Percentiles rank a stretch among this genome's conserved stretches.
Conservation (phyloP, 2,797 vertebrate species). For the Labroides dimidiatus region DNA sequence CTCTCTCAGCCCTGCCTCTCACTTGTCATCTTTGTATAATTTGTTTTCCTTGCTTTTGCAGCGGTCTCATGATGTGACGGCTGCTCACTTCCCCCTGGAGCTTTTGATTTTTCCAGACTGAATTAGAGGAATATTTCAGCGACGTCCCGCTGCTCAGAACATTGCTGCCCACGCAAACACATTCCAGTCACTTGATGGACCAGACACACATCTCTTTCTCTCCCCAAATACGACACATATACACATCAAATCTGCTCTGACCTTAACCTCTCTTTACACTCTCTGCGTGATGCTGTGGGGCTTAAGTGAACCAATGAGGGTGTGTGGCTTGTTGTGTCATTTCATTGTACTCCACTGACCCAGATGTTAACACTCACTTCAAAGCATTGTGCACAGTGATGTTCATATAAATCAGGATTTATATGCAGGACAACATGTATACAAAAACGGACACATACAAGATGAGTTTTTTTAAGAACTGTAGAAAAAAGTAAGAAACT, state of each 20-base stretch:
- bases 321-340: constrained; percentile 33
- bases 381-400: constrained; percentile 28
- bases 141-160: constrained; percentile 64
- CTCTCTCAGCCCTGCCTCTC: neutral
- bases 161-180: constrained; percentile 72
- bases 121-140: constrained; percentile 60
- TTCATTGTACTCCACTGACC: constrained; percentile 31
- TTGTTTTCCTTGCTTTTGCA: constrained; percentile 17
- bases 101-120: constrained; percentile 36
- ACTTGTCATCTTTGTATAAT: constrained; percentile 4
- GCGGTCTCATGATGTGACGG: constrained; percentile 41
- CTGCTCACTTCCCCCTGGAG: constrained; percentile 41
- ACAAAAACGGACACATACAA: constrained; percentile 32
- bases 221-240: constrained; percentile 12
- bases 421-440: constrained; percentile 23
- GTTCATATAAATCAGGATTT: constrained; percentile 31
- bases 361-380: constrained; percentile 29
- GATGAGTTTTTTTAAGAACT: neutral
- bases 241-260: constrained; percentile 28
- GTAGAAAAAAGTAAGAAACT: neutral
- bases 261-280: constrained; percentile 54
- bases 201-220: constrained; percentile 45
- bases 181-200: constrained; percentile 78
- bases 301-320: constrained; percentile 16
- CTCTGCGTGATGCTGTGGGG: constrained; percentile 36